Base-by-base conservation (phyloP, 1,140 invertebrate genomes). In the Thrips palmi region DNA sequence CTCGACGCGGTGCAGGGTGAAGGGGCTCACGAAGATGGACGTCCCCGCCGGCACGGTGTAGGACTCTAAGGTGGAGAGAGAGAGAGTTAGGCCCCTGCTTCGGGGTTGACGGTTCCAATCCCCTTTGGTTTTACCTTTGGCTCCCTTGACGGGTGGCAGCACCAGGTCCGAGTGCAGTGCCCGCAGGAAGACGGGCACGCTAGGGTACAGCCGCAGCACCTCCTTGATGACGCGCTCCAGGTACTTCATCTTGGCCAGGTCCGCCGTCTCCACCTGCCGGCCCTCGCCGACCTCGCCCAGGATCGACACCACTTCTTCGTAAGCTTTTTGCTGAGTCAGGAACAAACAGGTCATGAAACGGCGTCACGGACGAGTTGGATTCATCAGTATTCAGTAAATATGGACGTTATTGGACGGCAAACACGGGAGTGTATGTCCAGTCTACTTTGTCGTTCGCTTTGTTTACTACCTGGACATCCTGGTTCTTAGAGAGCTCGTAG, bases 181-280 rank as follows among this genome's bases (percentile, higher is more conserved):
- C n/a, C n/a, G n/a, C n/a, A 36, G 34, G 11, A 82, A 70, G 41
- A 76, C 63, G 4, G 76, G 77, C 4, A 82, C 77, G 37, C 74
- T 74, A 23, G 77, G 77, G 51, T 70, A 82, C 1, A 79, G 49
- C 20, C 74, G 51, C 8, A 77, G 49, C 4, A 67, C 57, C 50
- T 77, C 74, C 52, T 77, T 83, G 30, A 82, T 67, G 39, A 71
- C 73, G 45, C 67, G 65, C 45, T 81, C 79, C 42, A 82, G 52
- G 49, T 80, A 84, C 43, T 69, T 71, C 67, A 84, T 65, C 41
- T 68, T 55, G 34, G 58, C 52, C 25, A 79, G 47, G 50, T 80
- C 76, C 33, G 76, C 68, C 45, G 67, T 58, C 0, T 65, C 71
- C 0, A 67, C 56, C 3, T 50, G 46, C 22, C 67, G 54, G 1